Base-by-base conservation (phyloP, 2,888 invertebrate genomes). In the Dromius quadrimaculatus region DNA sequence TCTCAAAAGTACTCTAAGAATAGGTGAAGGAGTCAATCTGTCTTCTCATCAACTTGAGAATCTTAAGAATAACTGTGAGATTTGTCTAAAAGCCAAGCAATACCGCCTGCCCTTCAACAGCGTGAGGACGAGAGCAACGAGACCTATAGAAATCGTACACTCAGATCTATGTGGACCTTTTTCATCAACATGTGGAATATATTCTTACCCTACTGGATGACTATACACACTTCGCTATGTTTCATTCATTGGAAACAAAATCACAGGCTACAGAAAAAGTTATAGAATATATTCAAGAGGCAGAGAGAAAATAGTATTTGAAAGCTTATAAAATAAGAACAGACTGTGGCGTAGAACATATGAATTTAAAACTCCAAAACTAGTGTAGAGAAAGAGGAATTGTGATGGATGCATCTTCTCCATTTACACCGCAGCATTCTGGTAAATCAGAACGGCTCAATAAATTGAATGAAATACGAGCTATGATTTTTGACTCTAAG, bases 91-190 rank as follows among this genome's bases (percentile, higher is more conserved):
- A 70, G 78, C 78, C 9, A 79, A 80, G 72, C 78, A 78, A 74
- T 61, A 74, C 8, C 74, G 78, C 70, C 72, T 78, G 8, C 77
- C 77, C 19, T 81, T 80, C 75, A 72, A 75, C 41, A 72, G 3
- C 8, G 54, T 71, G 76, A 75, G 72, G 71, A 70, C 73, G 75
- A 75, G 75, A 75, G 66, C 79, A 73, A 74, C 76, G 34, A 73
- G 79, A 73, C 78, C 79, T n/a, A 73, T 81, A 34, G 77, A 78
- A 73, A 74, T 78, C 15, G 66, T 80, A 17, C 78, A 78, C 74
- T 77, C 77, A 5, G 78, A 79, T 71, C 74, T 80, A 11, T 79
- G 78, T 74, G 78, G 78, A 0, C 77, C 78, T 13, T 78, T 80
- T 34, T 76, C 76, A 71, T 78, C 78, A 64, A 6, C 75, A 0